Evolutionary conservation across 2,888 invertebrate species (phyloP), one percentile per base, ranked within the genome.

Genomic region (Norana najaformis): DNA sequence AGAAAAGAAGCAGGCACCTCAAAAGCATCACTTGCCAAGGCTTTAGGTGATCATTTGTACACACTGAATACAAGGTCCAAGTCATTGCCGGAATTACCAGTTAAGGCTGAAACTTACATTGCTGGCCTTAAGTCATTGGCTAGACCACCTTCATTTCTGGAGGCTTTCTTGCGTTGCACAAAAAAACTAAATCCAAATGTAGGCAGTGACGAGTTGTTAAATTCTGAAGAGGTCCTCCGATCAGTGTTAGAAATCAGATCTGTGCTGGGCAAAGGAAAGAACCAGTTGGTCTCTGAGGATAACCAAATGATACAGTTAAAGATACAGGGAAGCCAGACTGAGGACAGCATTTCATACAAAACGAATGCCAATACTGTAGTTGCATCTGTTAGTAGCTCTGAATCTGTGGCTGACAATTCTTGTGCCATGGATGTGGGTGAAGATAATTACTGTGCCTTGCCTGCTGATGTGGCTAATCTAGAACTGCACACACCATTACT

Each of bases 401-500:
- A 69, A 69, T n/a, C n/a, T 69, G 47, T 23, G 47, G 20, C 47
- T 47, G 47, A 23, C 47, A 47, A 23, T 47, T 47, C 23, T 47
- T 23, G 47, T 47, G 47, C 23, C 23, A n/a, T 69, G 69, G 69
- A 69, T 69, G n/a, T n/a, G n/a, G 69, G 69, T n/a, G 16, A 11
- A n/a, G 69, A 69, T n/a, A 69, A n/a, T 53, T 53, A 30, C 53
- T 6, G 53, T 69, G 69, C n/a, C n/a, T 69, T 69, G 30, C 69
- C 69, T n/a, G n/a, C 69, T 69, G 69, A 69, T 69, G 69, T 69
- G 30, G 69, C 69, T n/a, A 69, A 69, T 69, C 69, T 69, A 69
- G 69, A 69, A n/a, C 69, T 69, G 30, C 69, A 69, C 69, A 69
- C 30, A 85, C 36, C 35, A n/a, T 37, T 36, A 85, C 35, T 85